These are phyloP conservation scores for Proctacanthus coquilletti DNA, from an alignment of 1,140 invertebrate genomes.

Conservation along the genomic window DNA sequence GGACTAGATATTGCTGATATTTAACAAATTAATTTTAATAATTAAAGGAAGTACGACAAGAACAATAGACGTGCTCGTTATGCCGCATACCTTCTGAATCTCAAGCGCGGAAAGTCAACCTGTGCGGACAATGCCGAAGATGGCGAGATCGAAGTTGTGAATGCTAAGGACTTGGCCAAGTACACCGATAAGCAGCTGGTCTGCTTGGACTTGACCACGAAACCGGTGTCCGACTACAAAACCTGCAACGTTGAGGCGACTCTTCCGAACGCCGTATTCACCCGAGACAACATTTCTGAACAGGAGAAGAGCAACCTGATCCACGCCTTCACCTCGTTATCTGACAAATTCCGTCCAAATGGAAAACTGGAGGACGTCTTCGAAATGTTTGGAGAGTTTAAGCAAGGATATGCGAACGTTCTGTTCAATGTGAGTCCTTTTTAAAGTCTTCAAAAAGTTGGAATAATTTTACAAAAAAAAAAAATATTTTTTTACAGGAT, in stretches of 20 bases:
- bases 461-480: background rate
- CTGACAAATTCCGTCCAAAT: conserved; percentile 19
- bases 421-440: conserved; percentile 20
- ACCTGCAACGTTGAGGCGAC: conserved; percentile 21
- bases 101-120: conserved; percentile 13
- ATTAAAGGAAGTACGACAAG: conserved; percentile 16
- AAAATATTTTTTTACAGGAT: conserved; percentile 11
- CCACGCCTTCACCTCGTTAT: conserved; percentile 21
- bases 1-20: too few relatives aligned
- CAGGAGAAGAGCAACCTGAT: conserved; percentile 23
- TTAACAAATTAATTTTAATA: background rate
- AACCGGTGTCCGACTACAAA: conserved; percentile 17
- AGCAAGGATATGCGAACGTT: conserved; percentile 16
- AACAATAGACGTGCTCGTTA: conserved; percentile 11
- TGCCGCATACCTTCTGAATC: conserved; percentile 18
- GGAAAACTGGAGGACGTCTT: conserved; percentile 25
- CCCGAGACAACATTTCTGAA: conserved; percentile 11
- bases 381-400: conserved; percentile 18
- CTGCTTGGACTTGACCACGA: conserved; percentile 16
- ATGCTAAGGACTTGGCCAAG: conserved; percentile 16
- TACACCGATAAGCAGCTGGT: conserved; percentile 21
- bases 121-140: conserved; percentile 9
- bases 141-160: conserved; percentile 12
- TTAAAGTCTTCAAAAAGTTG: background rate
- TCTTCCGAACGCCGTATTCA: conserved; percentile 19